A percentile compares a stretch with the other conserved stretches of the same genome.
phyloP scores from a whole-genome alignment of 2,888 invertebrate genomes.

The Euplagia quadripunctaria region DNA sequence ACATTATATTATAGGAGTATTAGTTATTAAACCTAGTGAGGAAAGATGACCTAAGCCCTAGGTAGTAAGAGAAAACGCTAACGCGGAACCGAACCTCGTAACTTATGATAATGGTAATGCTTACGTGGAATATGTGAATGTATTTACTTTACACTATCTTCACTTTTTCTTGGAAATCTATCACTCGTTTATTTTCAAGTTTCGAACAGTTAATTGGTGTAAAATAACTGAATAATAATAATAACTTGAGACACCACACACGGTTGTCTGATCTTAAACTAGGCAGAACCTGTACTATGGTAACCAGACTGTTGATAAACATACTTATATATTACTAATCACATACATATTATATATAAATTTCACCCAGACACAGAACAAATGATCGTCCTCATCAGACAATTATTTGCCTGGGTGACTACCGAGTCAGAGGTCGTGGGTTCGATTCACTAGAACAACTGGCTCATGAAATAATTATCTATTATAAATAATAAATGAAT shows the following conservation, averaged over 20 bases:
- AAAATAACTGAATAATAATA: background rate
- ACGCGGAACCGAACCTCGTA: slow-evolving; percentile 44
- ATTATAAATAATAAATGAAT: too few relatives aligned
- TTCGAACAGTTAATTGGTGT: background rate
- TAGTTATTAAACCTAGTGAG: slow-evolving; percentile 17
- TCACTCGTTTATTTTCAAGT: background rate
- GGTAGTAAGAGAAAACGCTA: slow-evolving; percentile 21
- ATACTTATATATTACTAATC: too few relatives aligned
- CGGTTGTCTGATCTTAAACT: too few relatives aligned
- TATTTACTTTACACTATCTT: background rate
- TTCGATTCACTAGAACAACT: too few relatives aligned
- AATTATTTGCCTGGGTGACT: too few relatives aligned
- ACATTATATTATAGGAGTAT: slow-evolving; percentile 20
- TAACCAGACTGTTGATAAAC: too few relatives aligned
- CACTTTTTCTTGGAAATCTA: background rate
- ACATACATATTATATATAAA: too few relatives aligned
- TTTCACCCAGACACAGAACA: too few relatives aligned
- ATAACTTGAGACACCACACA: background rate
- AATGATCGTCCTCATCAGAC: too few relatives aligned
- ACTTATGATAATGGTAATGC: slow-evolving; percentile 22
- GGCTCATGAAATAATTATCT: too few relatives aligned
- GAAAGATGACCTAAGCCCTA: slow-evolving; percentile 47
- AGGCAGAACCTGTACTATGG: too few relatives aligned
- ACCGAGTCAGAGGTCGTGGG: too few relatives aligned
- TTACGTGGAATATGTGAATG: slow-evolving; percentile 9